Evolutionary conservation across 2,797 vertebrate genomes (phyloP).

Genomic region (Etheostoma perlongum): DNA sequence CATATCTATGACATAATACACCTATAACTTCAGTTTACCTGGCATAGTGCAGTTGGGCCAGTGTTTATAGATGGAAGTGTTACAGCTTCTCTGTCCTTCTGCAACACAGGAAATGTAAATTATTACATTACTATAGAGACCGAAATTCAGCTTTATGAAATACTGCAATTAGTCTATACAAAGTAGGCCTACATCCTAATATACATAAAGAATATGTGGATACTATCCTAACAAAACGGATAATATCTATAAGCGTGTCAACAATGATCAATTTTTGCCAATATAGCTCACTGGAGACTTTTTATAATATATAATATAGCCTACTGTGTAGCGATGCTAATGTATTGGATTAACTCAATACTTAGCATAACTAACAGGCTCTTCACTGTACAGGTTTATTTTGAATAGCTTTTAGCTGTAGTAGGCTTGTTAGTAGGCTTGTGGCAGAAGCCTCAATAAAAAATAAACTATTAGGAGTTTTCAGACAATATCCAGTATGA

Average conservation of each 20-base stretch:
- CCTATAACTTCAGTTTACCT: slow-evolving; percentile 37
- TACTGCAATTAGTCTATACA: neutral
- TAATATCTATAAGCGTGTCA: neutral
- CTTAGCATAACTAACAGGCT: neutral
- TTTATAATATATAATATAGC: too few relatives aligned
- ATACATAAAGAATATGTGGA: neutral
- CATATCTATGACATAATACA: too few relatives aligned
- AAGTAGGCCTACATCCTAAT: neutral
- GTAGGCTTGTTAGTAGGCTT: neutral
- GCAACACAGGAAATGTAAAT: slow-evolving; percentile 17
- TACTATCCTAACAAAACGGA: neutral
- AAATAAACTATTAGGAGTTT: neutral
- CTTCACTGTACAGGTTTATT: neutral
- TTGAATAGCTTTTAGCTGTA: neutral
- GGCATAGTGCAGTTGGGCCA: slow-evolving; percentile 16
- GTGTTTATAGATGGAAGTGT: slow-evolving; percentile 67
- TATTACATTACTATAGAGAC: neutral
- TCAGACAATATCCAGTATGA: too few relatives aligned
- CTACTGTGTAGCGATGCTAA: neutral
- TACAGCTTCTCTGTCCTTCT: slow-evolving; percentile 66
- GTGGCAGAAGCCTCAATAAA: neutral
- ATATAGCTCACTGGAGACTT: too few relatives aligned
- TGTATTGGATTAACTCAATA: neutral
- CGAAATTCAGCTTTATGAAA: neutral
- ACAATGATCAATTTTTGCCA: too few relatives aligned